These are phyloP conservation scores for Stegophylla sp. DNA, from an alignment of 2,888 invertebrate species.

Conservation along the genomic window DNA sequence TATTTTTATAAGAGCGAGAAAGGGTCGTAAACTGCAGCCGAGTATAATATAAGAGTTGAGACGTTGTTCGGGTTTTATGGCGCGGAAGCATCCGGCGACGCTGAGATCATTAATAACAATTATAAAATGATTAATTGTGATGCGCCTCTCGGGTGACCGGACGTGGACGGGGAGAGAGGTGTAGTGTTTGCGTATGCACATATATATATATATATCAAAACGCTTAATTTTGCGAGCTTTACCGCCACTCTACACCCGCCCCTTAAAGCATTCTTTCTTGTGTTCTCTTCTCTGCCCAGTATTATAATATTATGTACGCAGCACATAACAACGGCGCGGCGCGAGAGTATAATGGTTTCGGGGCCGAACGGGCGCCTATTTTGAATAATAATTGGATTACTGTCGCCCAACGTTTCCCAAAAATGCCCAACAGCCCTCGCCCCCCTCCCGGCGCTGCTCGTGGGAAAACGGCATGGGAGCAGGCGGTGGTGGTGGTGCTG, in stretches of 20 bases:
- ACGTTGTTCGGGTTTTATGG: conserved; percentile 60
- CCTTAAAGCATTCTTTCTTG: neutral
- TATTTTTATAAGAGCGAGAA: conserved; percentile 32
- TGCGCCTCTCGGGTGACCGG: conserved; percentile 38
- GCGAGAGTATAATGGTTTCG: conserved; percentile 44
- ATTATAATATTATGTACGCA: no score
- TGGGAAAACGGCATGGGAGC: neutral
- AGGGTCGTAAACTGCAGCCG: conserved; percentile 43
- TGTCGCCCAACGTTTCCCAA: conserved; percentile 49
- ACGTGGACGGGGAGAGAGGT: conserved; percentile 34
- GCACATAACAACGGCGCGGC: neutral
- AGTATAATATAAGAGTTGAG: conserved; percentile 55
- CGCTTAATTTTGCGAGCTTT: conserved; percentile 49
- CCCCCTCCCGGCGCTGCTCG: neutral
- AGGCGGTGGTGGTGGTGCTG: neutral
- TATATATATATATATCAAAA: conserved; percentile 24
- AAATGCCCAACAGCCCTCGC: conserved; percentile 27
- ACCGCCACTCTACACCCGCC: conserved; percentile 14
- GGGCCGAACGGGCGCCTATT: conserved; percentile 56
- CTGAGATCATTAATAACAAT: conserved; percentile 60
- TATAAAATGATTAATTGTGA: conserved; percentile 58
- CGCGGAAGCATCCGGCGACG: conserved; percentile 57
- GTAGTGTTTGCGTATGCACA: neutral
- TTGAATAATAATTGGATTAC: conserved; percentile 59
- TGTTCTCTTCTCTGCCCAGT: neutral